Conservation (phyloP, 2,113 vertebrate species). For the Anseranas semipalmata region DNA sequence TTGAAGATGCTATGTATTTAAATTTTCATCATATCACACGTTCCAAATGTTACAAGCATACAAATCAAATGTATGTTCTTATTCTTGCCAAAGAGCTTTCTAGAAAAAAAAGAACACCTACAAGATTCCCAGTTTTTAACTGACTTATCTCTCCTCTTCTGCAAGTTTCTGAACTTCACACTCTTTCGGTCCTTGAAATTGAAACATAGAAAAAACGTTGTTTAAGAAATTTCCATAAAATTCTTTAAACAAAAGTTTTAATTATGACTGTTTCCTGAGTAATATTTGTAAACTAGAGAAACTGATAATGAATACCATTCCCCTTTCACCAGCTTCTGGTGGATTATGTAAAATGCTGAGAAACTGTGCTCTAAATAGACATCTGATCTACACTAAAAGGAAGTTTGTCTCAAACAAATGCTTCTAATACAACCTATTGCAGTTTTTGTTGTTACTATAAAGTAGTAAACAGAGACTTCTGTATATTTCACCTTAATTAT, state of each 20-base stretch:
- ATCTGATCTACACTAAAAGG: background rate
- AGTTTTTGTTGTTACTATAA: background rate
- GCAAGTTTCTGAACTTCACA: background rate
- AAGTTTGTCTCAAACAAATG: background rate
- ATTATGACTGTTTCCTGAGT: background rate
- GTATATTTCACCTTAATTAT: background rate
- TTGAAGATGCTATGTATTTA: constrained; percentile 51
- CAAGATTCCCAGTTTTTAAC: background rate
- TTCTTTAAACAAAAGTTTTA: background rate
- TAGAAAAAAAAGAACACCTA: background rate
- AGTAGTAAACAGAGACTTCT: background rate
- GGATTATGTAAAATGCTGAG: background rate
- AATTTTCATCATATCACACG: constrained; percentile 60
- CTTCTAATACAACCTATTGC: background rate
- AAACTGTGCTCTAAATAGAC: background rate
- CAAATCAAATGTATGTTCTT: constrained; percentile 32
- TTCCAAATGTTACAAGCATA: constrained; percentile 59
- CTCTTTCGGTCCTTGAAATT: background rate
- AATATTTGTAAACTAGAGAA: background rate
- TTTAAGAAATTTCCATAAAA: background rate
- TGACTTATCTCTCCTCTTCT: background rate
- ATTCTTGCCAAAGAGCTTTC: constrained; percentile 22
- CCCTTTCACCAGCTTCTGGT: background rate
- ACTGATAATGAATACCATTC: background rate
- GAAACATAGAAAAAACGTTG: background rate